Base-by-base conservation (phyloP, 2,888 invertebrate species). In the Chrysolina oricalcia region DNA sequence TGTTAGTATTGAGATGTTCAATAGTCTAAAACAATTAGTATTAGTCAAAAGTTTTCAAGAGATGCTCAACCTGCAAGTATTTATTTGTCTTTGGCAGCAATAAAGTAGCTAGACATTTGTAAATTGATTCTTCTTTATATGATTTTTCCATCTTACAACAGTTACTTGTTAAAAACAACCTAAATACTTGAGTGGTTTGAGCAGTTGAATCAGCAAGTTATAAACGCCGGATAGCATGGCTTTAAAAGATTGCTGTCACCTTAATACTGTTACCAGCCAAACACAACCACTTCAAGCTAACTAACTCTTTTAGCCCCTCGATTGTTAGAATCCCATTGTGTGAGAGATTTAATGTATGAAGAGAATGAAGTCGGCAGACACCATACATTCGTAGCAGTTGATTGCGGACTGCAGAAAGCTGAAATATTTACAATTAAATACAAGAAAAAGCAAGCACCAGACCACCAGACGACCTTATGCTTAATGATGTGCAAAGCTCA, bases 241-340 rank as follows among this genome's bases (percentile, higher is more conserved):
- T 40, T 15, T 65, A 71, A 75, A 63, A 59, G 40, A 72, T 77
- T 73, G 40, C 67, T 74, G 72, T 77, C 69, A 93, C 93, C 91
- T 97, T 97, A 83, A 98, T 95, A 85, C 95, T 97, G 89, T 98
- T 98, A 78, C 95, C 96, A 89, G 95, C 93, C 72, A 98, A 90
- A 89, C 96, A 96, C 69, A 98, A 90, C 85, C 94, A 94, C 86
- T 94, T 93, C 75, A 98, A 90, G 85, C 95, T 94, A 70, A 92
- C 90, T 80, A 98, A 91, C 76, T 97, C 96, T 87, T 96, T 96
- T 15, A 97, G 90, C 11, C 97, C 97, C 88, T 98, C 97, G 84
- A 97, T 96, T 73, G 95, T 94, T 62, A 96, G 90, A 80, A 98
- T 96, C 68, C 94, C 94, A 89, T 98, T 98, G 87, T 96, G 94